Percentiles rank a stretch among this genome's conserved stretches.
phyloP scores from a whole-genome alignment of 92 coral and sea anemone genomes.

The Virgularia gustaviana region DNA sequence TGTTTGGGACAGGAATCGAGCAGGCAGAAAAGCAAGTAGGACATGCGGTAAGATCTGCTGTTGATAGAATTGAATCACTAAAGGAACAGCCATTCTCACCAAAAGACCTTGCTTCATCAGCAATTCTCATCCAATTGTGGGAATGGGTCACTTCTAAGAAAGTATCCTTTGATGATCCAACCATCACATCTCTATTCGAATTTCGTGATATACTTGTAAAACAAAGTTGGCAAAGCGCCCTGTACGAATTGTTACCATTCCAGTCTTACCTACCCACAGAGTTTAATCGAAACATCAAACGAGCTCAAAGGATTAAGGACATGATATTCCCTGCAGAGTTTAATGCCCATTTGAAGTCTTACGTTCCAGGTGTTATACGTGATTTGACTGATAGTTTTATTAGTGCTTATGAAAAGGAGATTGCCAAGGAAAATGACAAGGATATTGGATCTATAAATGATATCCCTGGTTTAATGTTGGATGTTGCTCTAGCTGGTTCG shows the following conservation, averaged over 20 bases:
- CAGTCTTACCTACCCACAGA: slow-evolving; percentile 23
- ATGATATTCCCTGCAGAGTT: slow-evolving; percentile 18
- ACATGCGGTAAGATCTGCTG: slow-evolving; percentile 7
- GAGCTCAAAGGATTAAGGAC: slow-evolving; percentile 18
- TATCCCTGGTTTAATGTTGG: slow-evolving; percentile 13
- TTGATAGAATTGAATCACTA: slow-evolving; percentile 15
- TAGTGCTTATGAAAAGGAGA: slow-evolving; percentile 12
- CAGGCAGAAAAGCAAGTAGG: not conserved
- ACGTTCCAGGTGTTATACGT: slow-evolving; percentile 10
- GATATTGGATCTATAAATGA: slow-evolving; percentile 16
- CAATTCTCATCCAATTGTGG: slow-evolving; percentile 22
- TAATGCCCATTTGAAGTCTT: not conserved
- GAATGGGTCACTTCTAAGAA: slow-evolving; percentile 24
- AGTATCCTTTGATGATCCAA: slow-evolving; percentile 21
- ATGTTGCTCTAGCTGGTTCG: slow-evolving; percentile 9
- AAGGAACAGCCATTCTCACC: slow-evolving; percentile 4
- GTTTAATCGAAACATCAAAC: slow-evolving; percentile 32
- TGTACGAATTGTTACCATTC: slow-evolving; percentile 19
- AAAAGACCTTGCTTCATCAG: slow-evolving; percentile 12
- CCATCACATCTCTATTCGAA: not conserved
- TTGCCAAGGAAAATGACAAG: slow-evolving; percentile 1
- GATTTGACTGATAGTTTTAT: slow-evolving; percentile 13
- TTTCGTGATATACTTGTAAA: slow-evolving; percentile 22
- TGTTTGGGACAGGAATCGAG: slow-evolving; percentile 11
- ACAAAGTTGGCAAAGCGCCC: slow-evolving; percentile 19